Conservation (phyloP, 2,797 vertebrate species). For the Lagocephalus sceleratus region DNA sequence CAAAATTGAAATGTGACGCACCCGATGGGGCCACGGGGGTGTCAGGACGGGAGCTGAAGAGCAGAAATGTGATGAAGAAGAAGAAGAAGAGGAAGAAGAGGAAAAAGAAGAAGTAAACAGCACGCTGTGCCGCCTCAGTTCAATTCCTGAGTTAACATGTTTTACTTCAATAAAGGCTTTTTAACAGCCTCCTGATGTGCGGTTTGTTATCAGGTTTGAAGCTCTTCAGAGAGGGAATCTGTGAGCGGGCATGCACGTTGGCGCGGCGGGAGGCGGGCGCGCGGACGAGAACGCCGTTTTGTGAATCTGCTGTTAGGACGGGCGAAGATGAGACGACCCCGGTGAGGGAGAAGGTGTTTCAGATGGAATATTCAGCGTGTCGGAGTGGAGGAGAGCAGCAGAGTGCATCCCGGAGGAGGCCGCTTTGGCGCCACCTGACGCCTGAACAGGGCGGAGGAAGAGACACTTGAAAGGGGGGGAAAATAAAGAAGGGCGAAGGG, state of each 20-base stretch:
- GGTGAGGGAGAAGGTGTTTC: slow-evolving; percentile 45
- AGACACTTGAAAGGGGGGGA: neutral
- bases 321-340: slow-evolving; percentile 44
- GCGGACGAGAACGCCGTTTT: slow-evolving; percentile 26
- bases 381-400: slow-evolving; percentile 47
- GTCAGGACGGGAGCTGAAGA: too few relatives aligned
- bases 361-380: slow-evolving; percentile 60
- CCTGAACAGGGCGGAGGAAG: slow-evolving; percentile 12
- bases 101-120: too few relatives aligned
- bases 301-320: slow-evolving; percentile 34
- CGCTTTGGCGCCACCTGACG: slow-evolving; percentile 33
- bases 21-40: too few relatives aligned
- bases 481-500: slow-evolving; percentile 7
- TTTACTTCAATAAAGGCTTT: too few relatives aligned
- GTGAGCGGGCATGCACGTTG: neutral
- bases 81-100: too few relatives aligned
- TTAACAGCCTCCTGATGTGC: too few relatives aligned
- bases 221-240: neutral
- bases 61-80: too few relatives aligned
- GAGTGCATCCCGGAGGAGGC: too few relatives aligned
- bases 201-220: too few relatives aligned
- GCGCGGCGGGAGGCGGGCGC: slow-evolving; percentile 17
- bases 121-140: too few relatives aligned
- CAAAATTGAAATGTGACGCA: too few relatives aligned
- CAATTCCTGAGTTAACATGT: too few relatives aligned